These are phyloP conservation scores for Naja naja DNA, from an alignment of 2,113 vertebrate species.

Conservation along the genomic window DNA sequence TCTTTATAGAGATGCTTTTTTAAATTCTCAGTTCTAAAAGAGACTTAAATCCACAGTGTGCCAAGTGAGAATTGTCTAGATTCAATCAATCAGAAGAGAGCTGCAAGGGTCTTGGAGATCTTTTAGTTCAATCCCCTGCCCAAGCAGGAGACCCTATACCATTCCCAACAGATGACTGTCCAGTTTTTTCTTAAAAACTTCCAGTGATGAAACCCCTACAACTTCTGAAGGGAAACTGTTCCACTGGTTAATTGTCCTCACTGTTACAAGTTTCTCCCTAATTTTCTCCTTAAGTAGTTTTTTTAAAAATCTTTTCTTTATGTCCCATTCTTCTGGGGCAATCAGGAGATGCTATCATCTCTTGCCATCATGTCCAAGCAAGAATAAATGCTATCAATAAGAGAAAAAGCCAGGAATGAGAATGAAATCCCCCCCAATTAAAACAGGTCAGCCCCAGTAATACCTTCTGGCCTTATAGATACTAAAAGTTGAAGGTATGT, in stretches of 20 bases:
- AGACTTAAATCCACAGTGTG: not conserved
- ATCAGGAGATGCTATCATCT: not conserved
- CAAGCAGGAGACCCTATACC: too few relatives aligned
- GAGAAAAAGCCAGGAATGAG: not conserved
- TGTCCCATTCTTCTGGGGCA: not conserved
- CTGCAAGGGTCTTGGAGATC: too few relatives aligned
- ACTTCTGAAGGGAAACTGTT: too few relatives aligned
- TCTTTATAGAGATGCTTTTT: not conserved
- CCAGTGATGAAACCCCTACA: too few relatives aligned
- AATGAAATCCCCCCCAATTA: not conserved
- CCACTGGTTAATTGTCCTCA: too few relatives aligned
- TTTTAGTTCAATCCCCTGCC: too few relatives aligned
- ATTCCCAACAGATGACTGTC: too few relatives aligned
- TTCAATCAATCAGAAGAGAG: too few relatives aligned
- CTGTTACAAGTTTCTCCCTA: too few relatives aligned
- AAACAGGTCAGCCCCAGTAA: not conserved
- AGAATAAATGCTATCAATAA: not conserved
- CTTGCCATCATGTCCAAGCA: not conserved
- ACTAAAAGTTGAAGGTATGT: not conserved
- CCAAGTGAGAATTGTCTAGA: not conserved
- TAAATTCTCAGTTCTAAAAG: not conserved
- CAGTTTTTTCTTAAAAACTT: too few relatives aligned
- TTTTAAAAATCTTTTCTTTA: too few relatives aligned
- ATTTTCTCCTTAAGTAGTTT: too few relatives aligned
- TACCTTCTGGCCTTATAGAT: not conserved